Evolutionary conservation across 2,113 vertebrate species (phyloP), one percentile per base, ranked within the genome.

Genomic region (Puma concolor): DNA sequence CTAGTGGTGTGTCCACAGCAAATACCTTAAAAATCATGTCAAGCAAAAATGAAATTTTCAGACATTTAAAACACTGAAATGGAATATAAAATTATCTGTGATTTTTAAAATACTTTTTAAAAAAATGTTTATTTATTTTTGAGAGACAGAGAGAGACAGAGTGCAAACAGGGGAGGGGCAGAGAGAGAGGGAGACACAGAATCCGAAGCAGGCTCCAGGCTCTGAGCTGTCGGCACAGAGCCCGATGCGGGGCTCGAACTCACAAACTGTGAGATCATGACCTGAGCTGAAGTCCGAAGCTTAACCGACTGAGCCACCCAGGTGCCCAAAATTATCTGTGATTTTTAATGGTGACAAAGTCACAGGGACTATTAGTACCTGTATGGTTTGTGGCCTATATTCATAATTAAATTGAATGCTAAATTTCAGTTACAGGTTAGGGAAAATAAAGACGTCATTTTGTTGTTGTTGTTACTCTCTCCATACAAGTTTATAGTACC

Each of bases 31-130:
- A 90, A 86, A 63, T 87, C 5, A 44, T 74, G 14, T 63, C 38
- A n/a, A 54, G 8, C 54, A 87, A 82, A 96, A 85, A 48, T 5
- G 7, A 5, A 63, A 54, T 36, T 95, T 90, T 97, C 77, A 52
- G 11, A 36, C 52, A 67, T 36, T 33, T 44, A 14, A 15, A 95
- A 25, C 0, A 29, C 2, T 27, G 36, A 60, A 71, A 90, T 77
- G 8, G 11, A 2, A 27, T 48, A 71, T 23, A 12, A 52, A 80
- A 67, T 93, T 54, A 74, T 71, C 33, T 74, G 25, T 48, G 31
- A 38, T 88, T 83, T 83, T 74, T 64, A 94, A 50, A 44, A 44
- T 44, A 44, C 41, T 44, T 44, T 44, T 44, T 44, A 44, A 44
- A 44, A 44, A 44, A 7, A 44, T 44, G 41, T 44, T 44, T 44